Percentiles rank a stretch among this genome's conserved stretches.
These are phyloP conservation scores for Dallia pectoralis DNA, from an alignment of 2,797 vertebrate species.

Conservation along the genomic window DNA sequence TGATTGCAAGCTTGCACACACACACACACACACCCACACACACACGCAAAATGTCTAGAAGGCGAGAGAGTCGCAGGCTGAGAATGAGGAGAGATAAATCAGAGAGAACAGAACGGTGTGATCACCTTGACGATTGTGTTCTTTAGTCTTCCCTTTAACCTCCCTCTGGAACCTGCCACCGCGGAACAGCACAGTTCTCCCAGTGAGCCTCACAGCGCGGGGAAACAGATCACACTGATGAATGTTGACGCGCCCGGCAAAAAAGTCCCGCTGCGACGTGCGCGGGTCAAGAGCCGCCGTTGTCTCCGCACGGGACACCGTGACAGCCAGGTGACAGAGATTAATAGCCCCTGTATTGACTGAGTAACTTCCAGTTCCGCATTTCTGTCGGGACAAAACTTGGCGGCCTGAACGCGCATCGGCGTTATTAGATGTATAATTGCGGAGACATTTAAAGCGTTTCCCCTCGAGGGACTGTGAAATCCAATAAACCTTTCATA, in stretches of 20 bases:
- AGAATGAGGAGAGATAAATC: neutral
- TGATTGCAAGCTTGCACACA: neutral
- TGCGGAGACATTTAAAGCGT: slow-evolving; percentile 94
- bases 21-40: slow-evolving; percentile 14
- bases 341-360: slow-evolving; percentile 65
- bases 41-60: neutral
- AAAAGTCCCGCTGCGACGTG: slow-evolving; percentile 21
- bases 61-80: too few relatives aligned
- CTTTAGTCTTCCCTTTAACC: slow-evolving; percentile 2
- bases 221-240: slow-evolving; percentile 12
- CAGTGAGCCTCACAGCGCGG: neutral
- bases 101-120: neutral
- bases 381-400: slow-evolving; percentile 34
- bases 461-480: slow-evolving; percentile 90
- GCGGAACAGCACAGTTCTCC: neutral
- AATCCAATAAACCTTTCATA: slow-evolving; percentile 98
- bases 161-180: slow-evolving; percentile 11
- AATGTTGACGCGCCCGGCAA: slow-evolving; percentile 32
- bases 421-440: slow-evolving; percentile 97
- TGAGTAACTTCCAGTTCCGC: slow-evolving; percentile 64
- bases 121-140: slow-evolving; percentile 1
- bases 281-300: neutral
- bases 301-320: neutral
- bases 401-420: neutral
- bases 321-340: slow-evolving; percentile 61